Evolutionary conservation across 2,113 vertebrate genomes (phyloP), one percentile per base, ranked within the genome.

Genomic region (Salminus brasiliensis): DNA sequence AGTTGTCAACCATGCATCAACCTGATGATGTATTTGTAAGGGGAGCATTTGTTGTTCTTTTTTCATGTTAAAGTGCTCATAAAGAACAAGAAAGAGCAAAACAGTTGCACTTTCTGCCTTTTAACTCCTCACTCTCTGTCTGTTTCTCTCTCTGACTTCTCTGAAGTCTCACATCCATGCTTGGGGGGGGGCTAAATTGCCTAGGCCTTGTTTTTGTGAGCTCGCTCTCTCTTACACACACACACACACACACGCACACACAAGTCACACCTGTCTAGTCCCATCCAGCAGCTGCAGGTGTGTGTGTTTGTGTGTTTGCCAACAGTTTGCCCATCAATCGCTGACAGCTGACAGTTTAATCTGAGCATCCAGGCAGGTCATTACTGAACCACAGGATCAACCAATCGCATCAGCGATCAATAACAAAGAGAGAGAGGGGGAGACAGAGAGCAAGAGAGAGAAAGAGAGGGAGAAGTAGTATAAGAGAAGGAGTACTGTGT

Each of bases 331-430:
- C 95, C 97, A 99, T 99, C 95, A 98, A 98, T 99, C 95, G 94
- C 96, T 98, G 96, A 97, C 97, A 98, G 96, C 95, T 99, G 97
- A 98, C 97, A 99, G 97, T 98, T 99, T 98, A 98, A 99, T 99
- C 97, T 98, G 95, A 94, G 85, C 95, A 94, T 95, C 96, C 96
- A 95, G 95, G 95, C 95, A 95, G 95, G 96, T 96, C 95, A 98
- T 98, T 97, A 98, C 96, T 94, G 95, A 95, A 96, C 95, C 95
- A 74, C 92, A 93, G 94, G 96, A 93, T 96, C 97, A 98, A 94
- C 96, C 95, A 96, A 93, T 98, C 95, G 97, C 96, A 98, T 98
- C 97, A 98, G 94, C 94, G 96, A 98, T 98, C 97, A 98, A 98
- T 98, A 96, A 98, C 96, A 98, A 98, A 98, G 94, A 94, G 93